phyloP scores from a whole-genome alignment of 2,113 vertebrate genomes.

The Bambusicola thoracicus region DNA sequence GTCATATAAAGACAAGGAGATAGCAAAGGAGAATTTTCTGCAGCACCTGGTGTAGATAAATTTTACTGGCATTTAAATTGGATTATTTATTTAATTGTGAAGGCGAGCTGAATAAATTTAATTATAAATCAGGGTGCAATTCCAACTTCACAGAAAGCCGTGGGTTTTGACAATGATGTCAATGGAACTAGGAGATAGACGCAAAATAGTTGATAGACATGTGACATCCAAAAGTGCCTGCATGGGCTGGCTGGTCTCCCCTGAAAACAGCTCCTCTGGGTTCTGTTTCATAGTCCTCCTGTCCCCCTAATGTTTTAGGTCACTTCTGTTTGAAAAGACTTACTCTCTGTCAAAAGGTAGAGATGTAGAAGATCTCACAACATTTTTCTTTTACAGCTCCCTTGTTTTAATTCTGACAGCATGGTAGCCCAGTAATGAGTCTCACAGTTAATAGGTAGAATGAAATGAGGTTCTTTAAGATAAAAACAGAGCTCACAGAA shows the following conservation, averaged over 20 bases:
- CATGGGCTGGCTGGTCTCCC: not conserved
- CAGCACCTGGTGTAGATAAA: constrained; percentile 7
- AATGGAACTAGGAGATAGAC: not conserved
- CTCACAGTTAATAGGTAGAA: not conserved
- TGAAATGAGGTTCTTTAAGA: not conserved
- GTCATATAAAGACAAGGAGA: not conserved
- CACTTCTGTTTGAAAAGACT: not conserved
- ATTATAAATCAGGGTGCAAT: not conserved
- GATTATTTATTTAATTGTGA: constrained; percentile 22
- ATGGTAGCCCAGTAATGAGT: not conserved
- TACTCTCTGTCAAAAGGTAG: not conserved
- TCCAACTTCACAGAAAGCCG: not conserved
- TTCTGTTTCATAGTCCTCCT: not conserved
- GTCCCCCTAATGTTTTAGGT: not conserved
- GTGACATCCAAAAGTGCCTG: not conserved
- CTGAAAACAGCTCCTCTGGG: not conserved
- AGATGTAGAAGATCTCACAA: not conserved
- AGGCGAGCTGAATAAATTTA: not conserved
- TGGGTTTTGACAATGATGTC: not conserved
- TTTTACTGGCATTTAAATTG: not conserved
- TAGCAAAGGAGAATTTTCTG: not conserved
- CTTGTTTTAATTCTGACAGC: not conserved
- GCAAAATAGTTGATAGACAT: not conserved
- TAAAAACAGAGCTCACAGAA: not conserved
- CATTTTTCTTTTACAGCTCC: not conserved